Evolutionary conservation across 2,797 vertebrate genomes (phyloP), one percentile per base, ranked within the genome.

Genomic region (Fistularia tabacaria): DNA sequence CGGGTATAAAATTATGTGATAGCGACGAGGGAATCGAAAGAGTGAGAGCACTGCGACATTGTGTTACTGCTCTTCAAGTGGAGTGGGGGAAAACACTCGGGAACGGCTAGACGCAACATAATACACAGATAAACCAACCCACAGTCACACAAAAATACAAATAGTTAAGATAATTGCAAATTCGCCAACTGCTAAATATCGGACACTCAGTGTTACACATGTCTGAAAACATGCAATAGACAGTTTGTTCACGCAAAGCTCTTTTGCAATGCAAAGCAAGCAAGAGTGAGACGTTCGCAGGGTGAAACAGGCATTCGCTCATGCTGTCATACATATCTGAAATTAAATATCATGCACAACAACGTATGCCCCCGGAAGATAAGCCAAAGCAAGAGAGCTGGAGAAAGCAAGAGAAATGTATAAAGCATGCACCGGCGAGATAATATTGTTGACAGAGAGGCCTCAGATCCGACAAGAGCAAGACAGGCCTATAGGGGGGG

Each of bases 1-100:
- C 14, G 69, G 51, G 52, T 79, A 73, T 76, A 62, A 83, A 84
- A 83, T 84, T 68, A 81, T 79, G 73, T 36, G 72, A 81, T 77
- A 67, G 73, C 47, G 74, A 77, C 72, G 62, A 79, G 79, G 79
- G 74, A 84, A 79, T 62, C 73, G 73, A 80, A 82, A 66, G 61
- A 68, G 76, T 6, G 49, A 52, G 60, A 74, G 75, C 70, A 72
- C 68, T 72, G 73, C 76, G 70, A 78, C 49, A 41, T 66, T 46
- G 64, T 46, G 68, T 73, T 69, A 40, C 71, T 55, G 72, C 73
- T 76, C 72, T 64, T 82, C 70, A 76, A 75, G 54, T 52, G 71
- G 51, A 74, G 62, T 12, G 58, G 71, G 64, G 43, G 43, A 13
- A n/a, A 7, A 82, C 73, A 75, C 74, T 76, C 43, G 45, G 57